These are phyloP conservation scores for Oreochromis tanganicae DNA, from an alignment of 2,113 vertebrate species.

Conservation along the genomic window DNA sequence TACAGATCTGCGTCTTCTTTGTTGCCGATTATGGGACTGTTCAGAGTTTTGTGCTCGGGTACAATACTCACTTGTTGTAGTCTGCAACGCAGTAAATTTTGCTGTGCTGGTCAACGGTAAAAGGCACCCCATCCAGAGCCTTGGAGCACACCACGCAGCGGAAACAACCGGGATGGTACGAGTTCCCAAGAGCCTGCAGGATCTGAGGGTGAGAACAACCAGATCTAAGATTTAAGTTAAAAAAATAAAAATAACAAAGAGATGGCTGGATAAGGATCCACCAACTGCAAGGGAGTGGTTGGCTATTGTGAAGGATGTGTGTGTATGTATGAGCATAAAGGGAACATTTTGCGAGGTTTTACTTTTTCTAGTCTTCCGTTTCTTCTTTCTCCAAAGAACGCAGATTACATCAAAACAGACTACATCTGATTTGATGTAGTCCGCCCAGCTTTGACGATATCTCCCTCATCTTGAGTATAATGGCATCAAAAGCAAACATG, in stretches of 20 bases:
- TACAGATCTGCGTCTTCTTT: not conserved
- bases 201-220: conserved; percentile 66
- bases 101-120: conserved; percentile 86
- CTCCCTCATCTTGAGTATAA: not conserved
- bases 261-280: not conserved
- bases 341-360: not conserved
- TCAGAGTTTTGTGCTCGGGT: not conserved
- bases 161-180: conserved; percentile 85
- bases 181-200: conserved; percentile 84
- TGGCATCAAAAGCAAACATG: not conserved
- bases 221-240: not conserved
- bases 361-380: not conserved
- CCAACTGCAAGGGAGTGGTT: not conserved
- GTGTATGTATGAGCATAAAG: not conserved
- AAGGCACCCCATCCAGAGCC: conserved; percentile 82
- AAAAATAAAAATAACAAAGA: not conserved
- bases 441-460: not conserved
- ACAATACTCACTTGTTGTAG: conserved; percentile 79
- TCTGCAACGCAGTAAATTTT: conserved; percentile 86
- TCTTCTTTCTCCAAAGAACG: not conserved
- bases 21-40: not conserved
- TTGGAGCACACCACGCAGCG: conserved; percentile 85
- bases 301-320: not conserved
- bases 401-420: not conserved
- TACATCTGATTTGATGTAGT: fast-evolving